Evolutionary conservation across 2,797 vertebrate species (phyloP).

Genomic region (Enoplosus armatus): DNA sequence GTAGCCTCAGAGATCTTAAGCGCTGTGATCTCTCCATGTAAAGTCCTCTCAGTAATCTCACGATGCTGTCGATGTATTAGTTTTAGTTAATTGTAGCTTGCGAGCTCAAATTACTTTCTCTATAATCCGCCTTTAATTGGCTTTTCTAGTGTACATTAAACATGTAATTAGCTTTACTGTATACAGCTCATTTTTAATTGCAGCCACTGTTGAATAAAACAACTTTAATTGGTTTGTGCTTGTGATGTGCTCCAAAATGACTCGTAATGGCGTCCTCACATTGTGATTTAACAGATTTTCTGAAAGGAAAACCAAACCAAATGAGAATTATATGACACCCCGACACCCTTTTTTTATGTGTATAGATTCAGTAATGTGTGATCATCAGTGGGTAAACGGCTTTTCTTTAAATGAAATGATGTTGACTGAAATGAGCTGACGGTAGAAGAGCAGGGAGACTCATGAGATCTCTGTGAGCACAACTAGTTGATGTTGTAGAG

Average conservation of each 20-base stretch:
- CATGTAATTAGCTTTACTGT: constrained; percentile 75
- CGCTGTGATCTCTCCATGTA: constrained; percentile 48
- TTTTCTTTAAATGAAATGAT: constrained; percentile 3
- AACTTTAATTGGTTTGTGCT: constrained; percentile 69
- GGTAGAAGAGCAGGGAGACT: neutral
- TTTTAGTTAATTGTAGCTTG: constrained; percentile 64
- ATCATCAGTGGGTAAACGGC: neutral
- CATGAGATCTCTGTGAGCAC: neutral
- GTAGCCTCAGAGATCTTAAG: constrained; percentile 16
- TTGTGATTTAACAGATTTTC: constrained; percentile 27
- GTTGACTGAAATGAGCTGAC: neutral
- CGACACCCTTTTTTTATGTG: neutral
- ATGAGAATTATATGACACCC: constrained; percentile 14
- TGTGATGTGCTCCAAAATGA: constrained; percentile 52
- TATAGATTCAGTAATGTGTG: neutral
- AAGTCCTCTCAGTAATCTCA: constrained; percentile 51
- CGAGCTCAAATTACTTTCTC: constrained; percentile 62
- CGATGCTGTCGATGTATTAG: constrained; percentile 50
- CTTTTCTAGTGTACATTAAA: constrained; percentile 72
- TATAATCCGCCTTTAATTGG: constrained; percentile 75
- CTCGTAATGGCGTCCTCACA: constrained; percentile 18
- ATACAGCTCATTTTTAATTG: constrained; percentile 66
- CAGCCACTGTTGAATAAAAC: constrained; percentile 59
- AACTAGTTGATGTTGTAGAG: neutral
- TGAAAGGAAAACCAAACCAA: constrained; percentile 14